Evolutionary conservation across 2,888 invertebrate species (phyloP), one percentile per base, ranked within the genome.

Genomic region (Lycaena phlaeas): DNA sequence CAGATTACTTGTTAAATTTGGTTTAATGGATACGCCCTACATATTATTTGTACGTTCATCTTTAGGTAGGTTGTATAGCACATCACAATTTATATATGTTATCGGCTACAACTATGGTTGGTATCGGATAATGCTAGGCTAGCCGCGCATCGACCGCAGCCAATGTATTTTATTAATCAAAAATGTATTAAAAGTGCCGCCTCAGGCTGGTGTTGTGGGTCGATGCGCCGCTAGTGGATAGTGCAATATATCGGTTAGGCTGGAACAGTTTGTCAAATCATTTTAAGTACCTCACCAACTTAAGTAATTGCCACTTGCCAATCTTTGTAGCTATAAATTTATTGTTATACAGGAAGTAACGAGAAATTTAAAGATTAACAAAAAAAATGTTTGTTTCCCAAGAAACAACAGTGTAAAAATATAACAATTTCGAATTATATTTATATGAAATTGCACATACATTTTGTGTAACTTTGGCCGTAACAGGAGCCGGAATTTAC

Each of bases 1-100:
- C 54, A 56, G 56, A 56, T 65, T 60, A 64, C 51, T 64, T 48
- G 51, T 64, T 66, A 64, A 59, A 55, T 53, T 59, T 66, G 65
- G 61, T 67, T 68, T 70, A 61, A 61, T 62, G 69, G 70, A 56
- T 75, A 70, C 53, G 62, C 59, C 69, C 68, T 68, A 73, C 65
- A 66, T 67, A 75, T 64, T 61, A 68, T 81, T 82, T 82, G 82
- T 82, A 82, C 82, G 75, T 77, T 75, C 65, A 68, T 71, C 64
- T 64, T 68, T 72, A 65, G 60, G 55, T 71, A 74, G 68, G 66
- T 72, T 45, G 44, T 66, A 57, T 59, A 57, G 58, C 53, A 60
- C 67, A 76, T 74, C 70, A 77, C 73, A 78, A 64, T 73, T 65
- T 64, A 61, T 52, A 61, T 36, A 62, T 65, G 62, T 52, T 49